Conservation (phyloP, 2,113 vertebrate genomes). For the Syrmaticus mikado region DNA sequence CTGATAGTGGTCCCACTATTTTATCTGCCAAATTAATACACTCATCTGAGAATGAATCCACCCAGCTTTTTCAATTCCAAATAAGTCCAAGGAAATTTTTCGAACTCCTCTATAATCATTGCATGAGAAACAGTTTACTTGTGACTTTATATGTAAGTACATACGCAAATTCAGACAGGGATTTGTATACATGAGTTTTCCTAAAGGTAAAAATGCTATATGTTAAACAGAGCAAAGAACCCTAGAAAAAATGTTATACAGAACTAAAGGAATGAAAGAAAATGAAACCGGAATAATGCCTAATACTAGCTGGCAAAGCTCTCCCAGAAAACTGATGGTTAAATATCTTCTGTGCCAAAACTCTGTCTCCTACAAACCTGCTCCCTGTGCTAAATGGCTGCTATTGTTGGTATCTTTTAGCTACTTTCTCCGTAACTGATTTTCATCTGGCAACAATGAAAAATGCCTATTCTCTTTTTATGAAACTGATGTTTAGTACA, state of each 20-base stretch:
- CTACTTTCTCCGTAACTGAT: constrained; percentile 19
- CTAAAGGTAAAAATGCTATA: neutral
- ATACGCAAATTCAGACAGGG: neutral
- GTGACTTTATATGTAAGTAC: neutral
- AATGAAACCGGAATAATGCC: neutral
- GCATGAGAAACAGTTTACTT: neutral
- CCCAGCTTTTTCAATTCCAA: neutral
- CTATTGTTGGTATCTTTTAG: constrained; percentile 10
- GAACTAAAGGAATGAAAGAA: rapidly evolving
- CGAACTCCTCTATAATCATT: neutral
- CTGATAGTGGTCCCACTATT: rapidly evolving
- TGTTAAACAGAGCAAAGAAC: neutral
- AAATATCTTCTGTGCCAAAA: constrained; percentile 11
- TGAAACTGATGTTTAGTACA: constrained; percentile 15
- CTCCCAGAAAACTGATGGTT: neutral
- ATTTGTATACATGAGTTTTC: neutral
- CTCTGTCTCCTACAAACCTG: neutral
- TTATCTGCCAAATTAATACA: neutral
- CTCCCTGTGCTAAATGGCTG: neutral
- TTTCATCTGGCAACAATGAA: constrained; percentile 46
- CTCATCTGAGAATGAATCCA: neutral
- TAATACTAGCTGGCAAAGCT: neutral
- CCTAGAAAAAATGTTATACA: neutral
- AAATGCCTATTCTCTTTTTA: constrained; percentile 1
- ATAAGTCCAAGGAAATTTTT: neutral